Evolutionary conservation across 2,797 vertebrate genomes (phyloP), one percentile per base, ranked within the genome.

Genomic region (Triplophysa yarkandensis): DNA sequence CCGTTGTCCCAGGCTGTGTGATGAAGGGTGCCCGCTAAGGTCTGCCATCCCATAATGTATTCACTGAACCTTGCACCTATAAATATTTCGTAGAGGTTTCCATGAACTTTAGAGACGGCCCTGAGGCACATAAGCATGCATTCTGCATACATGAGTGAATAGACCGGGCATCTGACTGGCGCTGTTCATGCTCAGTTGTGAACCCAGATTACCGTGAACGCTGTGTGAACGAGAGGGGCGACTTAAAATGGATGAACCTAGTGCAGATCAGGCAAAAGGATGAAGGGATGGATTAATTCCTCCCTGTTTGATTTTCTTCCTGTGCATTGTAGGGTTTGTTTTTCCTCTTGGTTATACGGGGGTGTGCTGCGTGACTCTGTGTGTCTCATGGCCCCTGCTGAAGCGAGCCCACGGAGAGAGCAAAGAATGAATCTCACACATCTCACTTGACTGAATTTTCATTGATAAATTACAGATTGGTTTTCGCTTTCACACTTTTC

Each of bases 401-500:
- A 2, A 55, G 0, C 4, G 27, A 30, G 34, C 11, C 58, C 58
- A 8, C 32, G 23, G 58, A 61, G 58, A 61, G 11, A 8, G 17
- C 16, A 21, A 10, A 23, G 17, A 62, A n/a, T n/a, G n/a, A 41
- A 70, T 23, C 54, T 58, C 68, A 44, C 6, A 44, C 25, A 60
- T 44, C n/a, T 60, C 11, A 58, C 54, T 48, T 50, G 30, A 71
- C 43, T 34, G 43, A 21, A 52, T 71, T 19, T 70, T 27, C 46
- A 23, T 28, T 30, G 21, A 55, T 65, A 44, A 65, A 64, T 64
- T 0, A 21, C 0, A 10, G 4, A 2, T 28, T 66, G n/a, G n/a
- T 76, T 19, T 19, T 23, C 19, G 14, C 32, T 72, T 19, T n/a
- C 13, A 68, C 27, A 41, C n/a, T 64, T 55, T 77, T 50, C 55